Conservation (phyloP, 1,140 invertebrate species). For the Ceratoteleas bidentatus region DNA sequence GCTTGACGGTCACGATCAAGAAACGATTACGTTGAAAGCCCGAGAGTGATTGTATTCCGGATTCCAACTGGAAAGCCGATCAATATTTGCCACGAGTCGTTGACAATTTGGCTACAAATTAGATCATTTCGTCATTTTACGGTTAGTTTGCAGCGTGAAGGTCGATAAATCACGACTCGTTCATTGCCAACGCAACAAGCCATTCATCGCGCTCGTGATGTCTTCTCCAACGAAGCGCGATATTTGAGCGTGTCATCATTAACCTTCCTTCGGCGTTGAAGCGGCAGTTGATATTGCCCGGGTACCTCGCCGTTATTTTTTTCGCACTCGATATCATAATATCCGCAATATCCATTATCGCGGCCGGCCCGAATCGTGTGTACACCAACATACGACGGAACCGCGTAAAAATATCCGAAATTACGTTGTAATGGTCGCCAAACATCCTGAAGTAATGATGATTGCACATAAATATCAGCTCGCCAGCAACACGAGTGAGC, state of each 20-base stretch:
- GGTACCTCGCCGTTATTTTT: constrained; percentile 24
- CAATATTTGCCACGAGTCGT: not conserved
- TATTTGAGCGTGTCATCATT: constrained; percentile 47
- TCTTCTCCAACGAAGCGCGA: constrained; percentile 45
- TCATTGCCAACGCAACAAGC: constrained; percentile 27
- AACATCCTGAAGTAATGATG: not conserved
- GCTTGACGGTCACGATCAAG: too few species aligned
- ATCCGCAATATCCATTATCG: constrained; percentile 27
- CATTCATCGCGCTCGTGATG: constrained; percentile 39
- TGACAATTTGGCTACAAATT: constrained; percentile 48
- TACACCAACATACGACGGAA: constrained; percentile 21
- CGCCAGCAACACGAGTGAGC: too few species aligned
- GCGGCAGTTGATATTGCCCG: constrained; percentile 11
- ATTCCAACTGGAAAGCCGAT: too few species aligned
- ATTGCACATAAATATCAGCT: not conserved
- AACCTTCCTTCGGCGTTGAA: constrained; percentile 17
- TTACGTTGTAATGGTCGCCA: constrained; percentile 9
- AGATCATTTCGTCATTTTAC: constrained; percentile 45
- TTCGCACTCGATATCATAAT: constrained; percentile 23
- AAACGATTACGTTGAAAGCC: too few species aligned
- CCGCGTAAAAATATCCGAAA: constrained; percentile 43
- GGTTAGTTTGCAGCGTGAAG: constrained; percentile 28
- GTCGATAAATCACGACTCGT: constrained; percentile 49
- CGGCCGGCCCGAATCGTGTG: not conserved
- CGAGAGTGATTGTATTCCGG: too few species aligned